These are phyloP conservation scores for Caenorhabditis sp. DNA, from an alignment of 2,888 invertebrate genomes.

Conservation along the genomic window DNA sequence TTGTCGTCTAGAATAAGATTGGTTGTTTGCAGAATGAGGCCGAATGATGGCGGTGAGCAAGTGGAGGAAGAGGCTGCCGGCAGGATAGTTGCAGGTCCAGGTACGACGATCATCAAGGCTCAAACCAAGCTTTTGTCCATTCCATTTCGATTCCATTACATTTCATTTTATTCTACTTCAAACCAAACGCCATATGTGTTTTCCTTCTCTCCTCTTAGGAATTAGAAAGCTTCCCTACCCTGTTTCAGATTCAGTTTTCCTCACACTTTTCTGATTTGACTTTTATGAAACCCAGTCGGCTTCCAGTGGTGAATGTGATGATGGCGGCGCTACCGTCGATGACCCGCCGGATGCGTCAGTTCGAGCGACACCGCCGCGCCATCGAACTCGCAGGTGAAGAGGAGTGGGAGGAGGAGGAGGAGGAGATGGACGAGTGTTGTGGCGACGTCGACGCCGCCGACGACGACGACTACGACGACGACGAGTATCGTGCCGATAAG, in stretches of 20 bases:
- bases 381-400: constrained; percentile 77
- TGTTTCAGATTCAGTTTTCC: too few relatives aligned
- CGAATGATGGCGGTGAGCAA: constrained; percentile 49
- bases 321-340: constrained; percentile 78
- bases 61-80: constrained; percentile 77
- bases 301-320: constrained; percentile 78
- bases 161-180: too few relatives aligned
- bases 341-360: constrained; percentile 74
- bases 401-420: constrained; percentile 57
- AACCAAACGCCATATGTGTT: constrained; percentile 8
- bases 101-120: too few relatives aligned
- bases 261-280: background rate
- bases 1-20: background rate
- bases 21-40: constrained; percentile 38
- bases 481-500: constrained; percentile 51
- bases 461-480: constrained; percentile 46
- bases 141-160: too few relatives aligned
- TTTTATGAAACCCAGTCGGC: background rate
- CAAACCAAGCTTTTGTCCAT: too few relatives aligned
- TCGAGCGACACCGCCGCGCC: constrained; percentile 75
- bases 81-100: constrained; percentile 77
- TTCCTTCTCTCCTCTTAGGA: constrained; percentile 3
- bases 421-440: constrained; percentile 35
- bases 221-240: background rate
- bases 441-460: constrained; percentile 57